Evolutionary conservation across 37 sponge, comb jelly and placozoan genomes (phyloP), one percentile per base, ranked within the genome.

Genomic region (Eunapius fragilis): DNA sequence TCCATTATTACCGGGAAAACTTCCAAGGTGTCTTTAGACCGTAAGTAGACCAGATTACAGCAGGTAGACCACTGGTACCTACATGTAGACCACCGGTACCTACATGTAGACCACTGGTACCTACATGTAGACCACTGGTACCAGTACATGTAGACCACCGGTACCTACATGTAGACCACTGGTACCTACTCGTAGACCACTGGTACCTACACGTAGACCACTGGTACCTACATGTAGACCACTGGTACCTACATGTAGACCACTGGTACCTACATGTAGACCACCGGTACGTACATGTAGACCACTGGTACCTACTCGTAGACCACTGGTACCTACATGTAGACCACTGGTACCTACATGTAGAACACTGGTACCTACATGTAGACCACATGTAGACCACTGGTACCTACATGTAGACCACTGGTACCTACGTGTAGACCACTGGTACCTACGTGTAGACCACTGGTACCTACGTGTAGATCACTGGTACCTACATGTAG

Each of bases 21-120:
- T 94, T 84, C 38, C 91, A 94, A 75, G 41, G 58, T 31, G 91
- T 90, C 6, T 94, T 94, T 49, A 81, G 87, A 45, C 87, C 69
- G 88, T 88, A 35, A 75, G 85, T 75, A 31, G 12, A 6, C 3
- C 41, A 9, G 3, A 6, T 41, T 9, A 3, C 41, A n/a, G n/a
- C 41, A 41, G 6, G 41, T 41, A 41, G 41, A 9, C 41, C 41
- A 41, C 41, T 41, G 3, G 31, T 34, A 75, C 33, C 24, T n/a
- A n/a, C 31, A 31, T 75, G 31, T 31, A 31, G 27, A 75, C 76
- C 25, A 24, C 24, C 13, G 5, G 27, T 75, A 33, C 24, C 33
- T n/a, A n/a, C 33, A 26, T 75, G 33, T 75, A 31, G 33, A 37
- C 25, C 47, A 78, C 26, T 27, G 4, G 36, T 78, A 35, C 36